These are phyloP conservation scores for Saccostrea glomerata DNA, from an alignment of 1,140 invertebrate genomes.

Conservation along the genomic window DNA sequence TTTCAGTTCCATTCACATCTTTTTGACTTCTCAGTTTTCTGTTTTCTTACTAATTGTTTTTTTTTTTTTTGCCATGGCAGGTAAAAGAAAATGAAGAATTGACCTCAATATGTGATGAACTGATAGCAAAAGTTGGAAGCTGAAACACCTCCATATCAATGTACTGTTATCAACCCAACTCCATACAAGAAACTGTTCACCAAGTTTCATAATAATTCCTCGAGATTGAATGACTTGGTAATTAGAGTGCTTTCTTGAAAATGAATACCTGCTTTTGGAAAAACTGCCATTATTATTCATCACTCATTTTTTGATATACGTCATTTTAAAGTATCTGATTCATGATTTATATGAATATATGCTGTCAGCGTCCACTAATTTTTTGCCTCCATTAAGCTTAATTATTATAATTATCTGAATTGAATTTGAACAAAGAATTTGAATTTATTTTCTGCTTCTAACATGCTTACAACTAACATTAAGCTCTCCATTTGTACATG, in stretches of 20 bases:
- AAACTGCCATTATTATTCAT: too few species aligned
- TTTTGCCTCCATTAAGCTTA: too few species aligned
- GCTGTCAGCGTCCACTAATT: too few species aligned
- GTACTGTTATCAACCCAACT: not conserved
- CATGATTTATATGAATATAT: too few species aligned
- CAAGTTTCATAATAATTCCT: conserved; percentile 26
- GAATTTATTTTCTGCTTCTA: not conserved
- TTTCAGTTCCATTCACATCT: too few species aligned
- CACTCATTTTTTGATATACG: too few species aligned
- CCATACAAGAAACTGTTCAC: not conserved
- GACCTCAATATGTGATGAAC: conserved; percentile 88
- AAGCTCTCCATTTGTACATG: not conserved
- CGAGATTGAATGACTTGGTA: not conserved
- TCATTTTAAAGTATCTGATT: too few species aligned
- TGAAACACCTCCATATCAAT: not conserved
- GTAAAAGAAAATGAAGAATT: conserved; percentile 86
- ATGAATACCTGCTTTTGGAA: too few species aligned
- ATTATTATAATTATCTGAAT: too few species aligned
- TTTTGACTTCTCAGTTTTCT: too few species aligned
- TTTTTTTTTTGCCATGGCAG: conserved; percentile 69
- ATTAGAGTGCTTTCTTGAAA: too few species aligned
- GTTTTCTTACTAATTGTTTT: not conserved
- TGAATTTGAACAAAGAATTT: too few species aligned
- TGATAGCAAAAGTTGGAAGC: conserved; percentile 83
- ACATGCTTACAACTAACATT: not conserved